Evolutionary conservation across 2,797 vertebrate species (phyloP).

Genomic region (Anabacerthia variegaticeps): DNA sequence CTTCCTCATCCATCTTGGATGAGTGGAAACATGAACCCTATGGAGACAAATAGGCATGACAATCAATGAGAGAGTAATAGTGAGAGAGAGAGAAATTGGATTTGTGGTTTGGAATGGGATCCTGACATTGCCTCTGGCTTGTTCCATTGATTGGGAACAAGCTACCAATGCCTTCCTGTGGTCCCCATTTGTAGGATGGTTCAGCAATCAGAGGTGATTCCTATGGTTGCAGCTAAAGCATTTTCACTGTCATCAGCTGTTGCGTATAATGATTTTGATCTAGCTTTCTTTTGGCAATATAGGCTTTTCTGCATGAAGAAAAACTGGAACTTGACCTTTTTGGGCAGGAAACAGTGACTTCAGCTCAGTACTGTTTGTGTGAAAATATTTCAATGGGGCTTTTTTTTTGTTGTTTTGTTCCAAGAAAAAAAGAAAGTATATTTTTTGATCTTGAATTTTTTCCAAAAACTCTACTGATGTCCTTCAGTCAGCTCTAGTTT

Average conservation of each 20-base stretch:
- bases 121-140: background rate
- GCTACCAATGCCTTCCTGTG: background rate
- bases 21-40: background rate
- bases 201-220: background rate
- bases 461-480: background rate
- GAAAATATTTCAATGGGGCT: background rate
- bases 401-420: background rate
- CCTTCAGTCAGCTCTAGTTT: background rate
- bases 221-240: background rate
- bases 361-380: background rate
- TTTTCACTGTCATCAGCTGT: background rate
- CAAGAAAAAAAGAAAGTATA: background rate
- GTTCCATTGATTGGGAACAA: background rate
- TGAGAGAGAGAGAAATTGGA: background rate
- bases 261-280: background rate
- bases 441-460: background rate
- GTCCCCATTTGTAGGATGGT: background rate
- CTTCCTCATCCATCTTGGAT: background rate
- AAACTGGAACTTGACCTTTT: background rate
- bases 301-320: background rate
- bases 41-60: background rate
- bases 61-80: background rate
- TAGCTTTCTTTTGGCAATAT: background rate
- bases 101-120: background rate
- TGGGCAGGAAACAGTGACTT: background rate